These are phyloP conservation scores for Tetropium fuscum DNA, from an alignment of 2,888 invertebrate genomes.

Conservation along the genomic window DNA sequence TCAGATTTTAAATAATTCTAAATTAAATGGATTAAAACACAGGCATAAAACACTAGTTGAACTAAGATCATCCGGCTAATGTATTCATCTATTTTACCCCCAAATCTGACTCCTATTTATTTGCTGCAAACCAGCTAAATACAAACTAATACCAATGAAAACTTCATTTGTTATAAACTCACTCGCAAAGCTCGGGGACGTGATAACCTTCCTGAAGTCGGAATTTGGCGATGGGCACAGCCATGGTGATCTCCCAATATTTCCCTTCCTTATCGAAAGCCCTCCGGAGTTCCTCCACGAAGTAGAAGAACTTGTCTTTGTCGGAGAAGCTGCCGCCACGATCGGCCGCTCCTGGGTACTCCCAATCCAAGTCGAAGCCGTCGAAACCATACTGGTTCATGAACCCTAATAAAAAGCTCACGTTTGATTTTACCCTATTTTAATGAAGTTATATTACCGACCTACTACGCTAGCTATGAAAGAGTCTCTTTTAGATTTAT, in stretches of 20 bases:
- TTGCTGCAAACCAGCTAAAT: too few species aligned
- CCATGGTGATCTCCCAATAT: slow-evolving; percentile 91
- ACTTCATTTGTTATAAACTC: slow-evolving; percentile 61
- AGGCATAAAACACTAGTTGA: too few species aligned
- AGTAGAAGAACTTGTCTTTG: slow-evolving; percentile 84
- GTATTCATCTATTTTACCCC: too few species aligned
- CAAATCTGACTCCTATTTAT: too few species aligned
- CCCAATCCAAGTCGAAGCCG: slow-evolving; percentile 92
- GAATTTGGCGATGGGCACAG: slow-evolving; percentile 89
- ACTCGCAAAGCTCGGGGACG: slow-evolving; percentile 91
- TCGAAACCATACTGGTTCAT: slow-evolving; percentile 84
- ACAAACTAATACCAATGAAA: neutral
- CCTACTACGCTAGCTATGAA: slow-evolving; percentile 81
- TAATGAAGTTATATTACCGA: slow-evolving; percentile 24
- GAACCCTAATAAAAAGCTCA: slow-evolving; percentile 69
- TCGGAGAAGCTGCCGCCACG: slow-evolving; percentile 87
- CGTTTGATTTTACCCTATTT: neutral
- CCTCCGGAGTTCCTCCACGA: slow-evolving; percentile 83
- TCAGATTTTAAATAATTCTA: too few species aligned
- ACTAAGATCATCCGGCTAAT: too few species aligned
- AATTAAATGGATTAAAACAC: too few species aligned
- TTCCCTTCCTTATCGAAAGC: slow-evolving; percentile 82
- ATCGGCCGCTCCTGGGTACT: slow-evolving; percentile 90
- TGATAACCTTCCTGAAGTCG: slow-evolving; percentile 91
- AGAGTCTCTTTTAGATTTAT: slow-evolving; percentile 74